A percentile compares a stretch with the other conserved stretches of the same genome.
These are phyloP conservation scores for Rhinoderma darwinii DNA, from an alignment of 2,113 vertebrate genomes.

Conservation along the genomic window DNA sequence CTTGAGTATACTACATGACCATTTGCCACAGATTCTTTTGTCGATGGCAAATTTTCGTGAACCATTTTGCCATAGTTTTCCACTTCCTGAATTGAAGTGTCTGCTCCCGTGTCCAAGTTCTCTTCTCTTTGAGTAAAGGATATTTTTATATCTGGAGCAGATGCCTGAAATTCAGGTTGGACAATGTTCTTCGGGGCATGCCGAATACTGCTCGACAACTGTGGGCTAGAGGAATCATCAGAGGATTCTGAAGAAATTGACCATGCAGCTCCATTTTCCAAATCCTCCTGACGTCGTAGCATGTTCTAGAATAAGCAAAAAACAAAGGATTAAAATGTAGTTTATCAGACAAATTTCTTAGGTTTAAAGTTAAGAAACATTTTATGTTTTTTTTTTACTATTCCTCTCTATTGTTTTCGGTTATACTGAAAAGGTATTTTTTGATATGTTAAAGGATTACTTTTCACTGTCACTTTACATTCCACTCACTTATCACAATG, in stretches of 20 bases:
- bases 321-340: not conserved
- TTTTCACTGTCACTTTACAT: too few relatives aligned
- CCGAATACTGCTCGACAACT: slow-evolving; percentile 77
- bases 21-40: slow-evolving; percentile 68
- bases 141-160: slow-evolving; percentile 77
- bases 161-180: slow-evolving; percentile 79
- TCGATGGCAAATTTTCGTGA: slow-evolving; percentile 59
- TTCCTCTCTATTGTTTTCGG: too few relatives aligned
- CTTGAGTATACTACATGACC: slow-evolving; percentile 80
- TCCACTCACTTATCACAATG: too few relatives aligned
- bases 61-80: slow-evolving; percentile 65
- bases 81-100: slow-evolving; percentile 54
- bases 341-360: not conserved
- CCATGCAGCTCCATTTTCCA: slow-evolving; percentile 91
- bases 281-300: slow-evolving; percentile 85
- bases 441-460: too few relatives aligned
- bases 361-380: too few relatives aligned
- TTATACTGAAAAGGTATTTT: too few relatives aligned
- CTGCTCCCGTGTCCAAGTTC: slow-evolving; percentile 57
- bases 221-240: slow-evolving; percentile 91
- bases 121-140: slow-evolving; percentile 80
- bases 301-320: slow-evolving; percentile 79
- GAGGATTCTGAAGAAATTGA: slow-evolving; percentile 95
- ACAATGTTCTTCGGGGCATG: slow-evolving; percentile 77
- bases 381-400: too few relatives aligned